Percentiles rank a stretch among this genome's conserved stretches.
Conservation (phyloP, 2,797 vertebrate genomes). For the Pangasius sanitwongsei region DNA sequence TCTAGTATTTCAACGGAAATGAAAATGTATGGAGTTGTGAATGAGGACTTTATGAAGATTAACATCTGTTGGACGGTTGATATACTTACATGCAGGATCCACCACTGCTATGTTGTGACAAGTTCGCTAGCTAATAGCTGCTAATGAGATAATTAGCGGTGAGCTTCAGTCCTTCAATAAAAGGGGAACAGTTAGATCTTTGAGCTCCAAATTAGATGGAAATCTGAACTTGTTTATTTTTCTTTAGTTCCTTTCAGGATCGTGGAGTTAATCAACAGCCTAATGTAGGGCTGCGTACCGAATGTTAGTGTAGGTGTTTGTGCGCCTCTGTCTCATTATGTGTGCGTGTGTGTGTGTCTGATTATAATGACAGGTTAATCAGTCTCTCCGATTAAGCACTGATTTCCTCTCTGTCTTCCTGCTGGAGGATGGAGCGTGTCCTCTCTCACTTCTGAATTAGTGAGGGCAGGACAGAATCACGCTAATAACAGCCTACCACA, state of each 20-base stretch:
- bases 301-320: constrained; percentile 12
- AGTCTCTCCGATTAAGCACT: constrained; percentile 74
- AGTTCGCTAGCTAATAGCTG: background rate
- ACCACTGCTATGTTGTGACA: background rate
- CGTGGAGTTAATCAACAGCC: background rate
- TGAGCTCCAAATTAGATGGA: background rate
- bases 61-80: background rate
- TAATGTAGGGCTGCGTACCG: constrained; percentile 6
- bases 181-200: background rate
- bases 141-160: constrained; percentile 14
- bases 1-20: background rate
- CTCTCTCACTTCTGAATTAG: constrained; percentile 54
- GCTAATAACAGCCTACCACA: constrained; percentile 63
- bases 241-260: background rate
- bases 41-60: background rate
- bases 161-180: background rate
- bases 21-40: no score
- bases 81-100: background rate
- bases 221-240: constrained; percentile 4
- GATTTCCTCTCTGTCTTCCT: constrained; percentile 59
- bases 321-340: constrained; percentile 26
- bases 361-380: constrained; percentile 77
- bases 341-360: constrained; percentile 38
- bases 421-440: constrained; percentile 43
- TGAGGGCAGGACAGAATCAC: constrained; percentile 56